Base-by-base conservation (phyloP, 2,888 invertebrate species). In the Vanessa cardui region DNA sequence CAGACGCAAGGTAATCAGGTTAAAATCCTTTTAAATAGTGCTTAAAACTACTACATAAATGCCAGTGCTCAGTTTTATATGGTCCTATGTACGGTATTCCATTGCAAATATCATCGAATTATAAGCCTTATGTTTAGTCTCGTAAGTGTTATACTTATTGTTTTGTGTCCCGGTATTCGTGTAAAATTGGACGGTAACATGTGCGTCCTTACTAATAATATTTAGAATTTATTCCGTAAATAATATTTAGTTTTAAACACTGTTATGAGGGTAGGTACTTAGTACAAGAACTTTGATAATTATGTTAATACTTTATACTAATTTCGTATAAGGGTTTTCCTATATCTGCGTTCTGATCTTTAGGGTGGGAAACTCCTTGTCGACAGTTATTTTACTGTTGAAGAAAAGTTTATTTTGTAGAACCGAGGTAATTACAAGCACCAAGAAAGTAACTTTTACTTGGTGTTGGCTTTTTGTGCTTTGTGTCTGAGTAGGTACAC, bases 41-140 rank as follows among this genome's bases (percentile, higher is more conserved):
- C 64, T 70, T 70, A 58, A 66, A 72, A 72, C 64, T 69, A 61
- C 47, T 59, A 50, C 63, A 68, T 65, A 62, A 69, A 70, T 65
- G 59, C 62, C 58, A 59, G 31, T n/a, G 54, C 47, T 50, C 56
- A 39, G 62, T 62, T 67, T 70, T 62, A 66, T 67, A 64, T 61
- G 62, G 50, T 66, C 15, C 49, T 58, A 50, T 26, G 64, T 52
- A 66, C 44, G 12, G 45, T 16, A 21, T 21, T 16, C 31, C 26
- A 33, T 26, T 8, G 12, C 12, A 18, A 12, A n/a, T 18, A n/a
- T 56, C 9, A 7, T 39, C n/a, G 16, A 15, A 31, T 31, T 54
- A 21, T 54, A 7, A 15, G 1, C 31, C 52, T 54, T 54, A 31
- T 54, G 7, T 26, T 54, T 7, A 31, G 16, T 0, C 6, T 7